Evolutionary conservation across 2,888 invertebrate genomes (phyloP).

Genomic region (Callosobruchus maculatus): DNA sequence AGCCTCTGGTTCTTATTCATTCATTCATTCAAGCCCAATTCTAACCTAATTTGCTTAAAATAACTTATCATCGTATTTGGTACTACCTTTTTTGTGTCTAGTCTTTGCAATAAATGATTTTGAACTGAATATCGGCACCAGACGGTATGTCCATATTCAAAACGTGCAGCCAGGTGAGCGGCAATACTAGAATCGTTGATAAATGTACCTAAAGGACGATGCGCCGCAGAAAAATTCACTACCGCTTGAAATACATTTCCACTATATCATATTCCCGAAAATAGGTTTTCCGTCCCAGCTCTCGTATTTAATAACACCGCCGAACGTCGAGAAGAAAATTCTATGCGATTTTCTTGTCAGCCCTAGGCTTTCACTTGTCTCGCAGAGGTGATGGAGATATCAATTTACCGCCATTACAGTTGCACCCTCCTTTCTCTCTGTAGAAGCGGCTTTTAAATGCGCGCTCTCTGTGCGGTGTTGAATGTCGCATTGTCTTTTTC

Average conservation of each 20-base stretch:
- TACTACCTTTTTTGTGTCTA: not conserved
- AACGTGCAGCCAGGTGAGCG: not conserved
- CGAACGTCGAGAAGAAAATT: conserved; percentile 1
- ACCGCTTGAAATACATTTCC: not conserved
- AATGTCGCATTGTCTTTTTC: not conserved
- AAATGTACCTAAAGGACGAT: not conserved
- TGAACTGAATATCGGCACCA: not conserved
- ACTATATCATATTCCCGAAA: not conserved
- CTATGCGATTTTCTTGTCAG: conserved; percentile 10
- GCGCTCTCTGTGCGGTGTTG: not conserved
- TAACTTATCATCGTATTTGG: not conserved
- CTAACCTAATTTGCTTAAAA: too few relatives aligned
- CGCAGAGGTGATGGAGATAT: conserved; percentile 9
- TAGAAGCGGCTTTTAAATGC: not conserved
- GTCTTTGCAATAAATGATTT: not conserved
- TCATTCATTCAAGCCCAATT: too few relatives aligned
- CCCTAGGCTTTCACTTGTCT: conserved; percentile 15
- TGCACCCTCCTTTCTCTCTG: not conserved
- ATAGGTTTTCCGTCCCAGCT: not conserved
- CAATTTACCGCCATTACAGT: conserved; percentile 10
- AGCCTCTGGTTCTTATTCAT: too few relatives aligned
- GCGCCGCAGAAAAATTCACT: not conserved
- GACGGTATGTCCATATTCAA: not conserved
- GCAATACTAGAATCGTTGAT: not conserved
- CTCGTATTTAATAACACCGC: not conserved